phyloP scores from a whole-genome alignment of 2,888 invertebrate genomes.

The Polydrusus tereticollis region DNA sequence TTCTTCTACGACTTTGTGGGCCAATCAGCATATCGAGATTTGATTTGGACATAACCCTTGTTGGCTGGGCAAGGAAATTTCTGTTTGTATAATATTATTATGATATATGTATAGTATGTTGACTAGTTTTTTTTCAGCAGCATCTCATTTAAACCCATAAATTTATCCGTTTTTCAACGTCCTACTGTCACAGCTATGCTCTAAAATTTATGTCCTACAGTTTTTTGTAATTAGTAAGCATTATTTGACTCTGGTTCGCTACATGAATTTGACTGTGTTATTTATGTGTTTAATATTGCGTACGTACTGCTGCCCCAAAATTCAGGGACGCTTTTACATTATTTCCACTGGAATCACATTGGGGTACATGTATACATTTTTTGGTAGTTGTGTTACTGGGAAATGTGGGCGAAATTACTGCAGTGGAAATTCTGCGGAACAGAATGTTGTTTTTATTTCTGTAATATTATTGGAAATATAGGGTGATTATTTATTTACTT shows the following conservation, averaged over 20 bases:
- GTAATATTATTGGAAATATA: no score
- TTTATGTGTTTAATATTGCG: conserved; percentile 44
- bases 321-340: conserved; percentile 29
- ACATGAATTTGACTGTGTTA: conserved; percentile 33
- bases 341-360: conserved; percentile 31
- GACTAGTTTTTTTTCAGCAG: no score
- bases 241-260: conserved; percentile 41
- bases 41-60: no score
- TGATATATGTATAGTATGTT: no score
- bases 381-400: background rate
- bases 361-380: conserved; percentile 21
- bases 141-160: background rate
- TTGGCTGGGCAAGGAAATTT: no score
- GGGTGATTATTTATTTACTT: no score
- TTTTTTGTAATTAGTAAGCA: conserved; percentile 55
- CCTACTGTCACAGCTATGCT: conserved; percentile 40
- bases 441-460: background rate
- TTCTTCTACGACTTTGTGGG: no score
- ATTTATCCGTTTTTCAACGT: conserved; percentile 6
- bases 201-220: conserved; percentile 55
- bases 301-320: conserved; percentile 34
- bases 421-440: background rate
- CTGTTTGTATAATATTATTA: no score
- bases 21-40: no score
- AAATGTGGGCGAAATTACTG: conserved; percentile 1